Evolutionary conservation across 2,888 invertebrate species (phyloP).

Genomic region (Dryadula phaetusa): DNA sequence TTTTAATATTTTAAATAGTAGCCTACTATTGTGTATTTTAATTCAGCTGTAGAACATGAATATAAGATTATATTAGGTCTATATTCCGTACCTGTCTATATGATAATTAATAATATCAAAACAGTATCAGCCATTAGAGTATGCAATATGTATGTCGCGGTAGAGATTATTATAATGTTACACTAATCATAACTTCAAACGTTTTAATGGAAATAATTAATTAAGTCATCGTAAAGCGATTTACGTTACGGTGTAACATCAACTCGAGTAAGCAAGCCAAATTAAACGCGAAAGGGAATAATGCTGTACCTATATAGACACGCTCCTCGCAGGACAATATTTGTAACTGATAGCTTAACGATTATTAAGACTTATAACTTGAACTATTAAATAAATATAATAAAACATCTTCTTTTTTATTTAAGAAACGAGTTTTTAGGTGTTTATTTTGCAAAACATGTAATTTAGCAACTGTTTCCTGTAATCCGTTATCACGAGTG

Average conservation of each 20-base stretch:
- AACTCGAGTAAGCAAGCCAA: slow-evolving; percentile 4
- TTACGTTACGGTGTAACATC: slow-evolving; percentile 3
- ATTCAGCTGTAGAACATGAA: too few relatives aligned
- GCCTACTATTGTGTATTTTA: neutral
- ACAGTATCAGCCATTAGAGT: neutral
- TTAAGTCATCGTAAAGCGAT: slow-evolving; percentile 14
- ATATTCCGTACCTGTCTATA: neutral
- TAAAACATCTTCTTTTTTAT: too few relatives aligned
- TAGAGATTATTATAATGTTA: neutral
- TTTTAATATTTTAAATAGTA: slow-evolving; percentile 4
- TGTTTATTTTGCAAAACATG: too few relatives aligned
- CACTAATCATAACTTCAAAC: slow-evolving; percentile 6
- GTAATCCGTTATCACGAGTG: too few relatives aligned
- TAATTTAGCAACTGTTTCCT: too few relatives aligned
- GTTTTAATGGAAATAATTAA: slow-evolving; percentile 18
- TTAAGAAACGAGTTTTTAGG: too few relatives aligned
- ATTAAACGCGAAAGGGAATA: neutral
- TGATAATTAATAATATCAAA: neutral
- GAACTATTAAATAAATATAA: too few relatives aligned
- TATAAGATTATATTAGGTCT: too few relatives aligned
- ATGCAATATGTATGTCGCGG: neutral
- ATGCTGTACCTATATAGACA: neutral
- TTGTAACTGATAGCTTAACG: neutral
- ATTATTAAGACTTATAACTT: neutral
- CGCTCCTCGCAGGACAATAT: neutral